Conservation (phyloP, 2,797 vertebrate genomes). For the Anolis apletophallus region DNA sequence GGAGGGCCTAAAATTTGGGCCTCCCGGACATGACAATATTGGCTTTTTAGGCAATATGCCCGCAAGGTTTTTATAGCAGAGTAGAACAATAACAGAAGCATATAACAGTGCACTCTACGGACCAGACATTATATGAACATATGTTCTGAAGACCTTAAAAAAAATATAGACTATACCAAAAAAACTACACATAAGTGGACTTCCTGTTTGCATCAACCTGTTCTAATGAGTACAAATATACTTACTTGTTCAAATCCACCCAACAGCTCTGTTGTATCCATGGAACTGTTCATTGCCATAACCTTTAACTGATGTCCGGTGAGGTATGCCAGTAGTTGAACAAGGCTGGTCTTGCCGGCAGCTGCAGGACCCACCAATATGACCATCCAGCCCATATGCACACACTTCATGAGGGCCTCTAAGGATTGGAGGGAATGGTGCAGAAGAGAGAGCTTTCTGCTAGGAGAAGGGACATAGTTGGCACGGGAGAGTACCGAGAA, state of each 20-base stretch:
- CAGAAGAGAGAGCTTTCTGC: constrained; percentile 85
- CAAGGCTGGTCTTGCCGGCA: constrained; percentile 93
- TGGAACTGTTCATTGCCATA: constrained; percentile 96
- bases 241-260: constrained; percentile 97
- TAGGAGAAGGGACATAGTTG: constrained; percentile 77
- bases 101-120: not conserved
- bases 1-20: not conserved
- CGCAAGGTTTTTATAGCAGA: no score
- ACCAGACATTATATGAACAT: not conserved
- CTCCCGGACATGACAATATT: no score
- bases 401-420: constrained; percentile 95
- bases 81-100: not conserved
- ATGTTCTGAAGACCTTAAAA: not conserved
- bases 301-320: constrained; percentile 89
- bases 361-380: constrained; percentile 93
- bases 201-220: not conserved
- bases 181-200: not conserved
- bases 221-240: not conserved
- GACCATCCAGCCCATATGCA: constrained; percentile 97
- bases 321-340: constrained; percentile 90
- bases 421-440: constrained; percentile 90
- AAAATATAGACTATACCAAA: not conserved
- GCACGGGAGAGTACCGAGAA: constrained; percentile 92
- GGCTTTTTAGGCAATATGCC: no score
- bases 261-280: constrained; percentile 96